Conservation (phyloP, 1,140 invertebrate genomes). For the Panonychus citri region DNA sequence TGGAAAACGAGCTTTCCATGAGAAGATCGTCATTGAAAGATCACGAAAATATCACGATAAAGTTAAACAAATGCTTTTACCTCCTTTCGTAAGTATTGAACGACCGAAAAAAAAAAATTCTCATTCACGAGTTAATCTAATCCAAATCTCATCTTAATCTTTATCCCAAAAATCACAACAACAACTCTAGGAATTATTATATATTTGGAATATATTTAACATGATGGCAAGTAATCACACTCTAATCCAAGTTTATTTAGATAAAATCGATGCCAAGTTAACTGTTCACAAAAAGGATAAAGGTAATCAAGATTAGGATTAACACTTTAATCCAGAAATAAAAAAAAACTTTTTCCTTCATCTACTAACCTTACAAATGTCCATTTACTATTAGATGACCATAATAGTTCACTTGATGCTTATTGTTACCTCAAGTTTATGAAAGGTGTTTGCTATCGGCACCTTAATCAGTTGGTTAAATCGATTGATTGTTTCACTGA, state of each 20-base stretch:
- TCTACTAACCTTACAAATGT: neutral
- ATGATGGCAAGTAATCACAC: constrained; percentile 46
- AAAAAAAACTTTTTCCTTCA: neutral
- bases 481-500: constrained; percentile 1
- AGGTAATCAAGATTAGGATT: neutral
- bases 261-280: constrained; percentile 38
- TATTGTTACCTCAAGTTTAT: constrained; percentile 2
- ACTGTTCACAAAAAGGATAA: neutral
- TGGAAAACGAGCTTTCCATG: constrained; percentile 84
- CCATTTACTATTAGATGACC: neutral
- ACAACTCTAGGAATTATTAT: constrained; percentile 48
- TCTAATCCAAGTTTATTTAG: constrained; percentile 41
- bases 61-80: constrained; percentile 45
- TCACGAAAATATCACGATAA: constrained; percentile 49
- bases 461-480: neutral
- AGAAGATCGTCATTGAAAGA: constrained; percentile 78
- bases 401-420: neutral
- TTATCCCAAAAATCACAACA: neutral
- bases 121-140: no score
- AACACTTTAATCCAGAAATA: neutral
- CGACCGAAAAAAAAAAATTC: no score
- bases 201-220: constrained; percentile 79
- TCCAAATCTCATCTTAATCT: neutral
- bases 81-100: constrained; percentile 32
- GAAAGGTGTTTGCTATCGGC: neutral